These are phyloP conservation scores for Drosophila parvula DNA, from an alignment of 1,140 invertebrate species.

Conservation along the genomic window DNA sequence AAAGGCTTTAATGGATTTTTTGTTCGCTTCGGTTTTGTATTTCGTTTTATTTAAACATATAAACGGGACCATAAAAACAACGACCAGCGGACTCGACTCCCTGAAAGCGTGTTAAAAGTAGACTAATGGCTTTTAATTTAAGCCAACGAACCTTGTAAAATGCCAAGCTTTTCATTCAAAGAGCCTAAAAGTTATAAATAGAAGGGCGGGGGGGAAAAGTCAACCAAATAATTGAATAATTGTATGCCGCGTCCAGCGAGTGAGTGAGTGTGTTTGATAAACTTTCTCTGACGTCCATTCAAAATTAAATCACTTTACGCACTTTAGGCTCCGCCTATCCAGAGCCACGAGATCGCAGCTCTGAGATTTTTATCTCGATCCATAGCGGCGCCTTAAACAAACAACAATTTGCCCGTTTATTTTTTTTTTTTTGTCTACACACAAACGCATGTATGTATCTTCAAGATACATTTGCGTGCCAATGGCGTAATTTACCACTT, in stretches of 20 bases:
- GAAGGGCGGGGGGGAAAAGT: constrained; percentile 16
- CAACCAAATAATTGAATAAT: constrained; percentile 72
- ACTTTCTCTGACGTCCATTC: constrained; percentile 58
- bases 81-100: constrained; percentile 22
- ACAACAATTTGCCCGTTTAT: constrained; percentile 66
- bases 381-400: constrained; percentile 78
- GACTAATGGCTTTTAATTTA: constrained; percentile 77
- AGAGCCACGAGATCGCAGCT: constrained; percentile 13
- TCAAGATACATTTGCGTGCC: constrained; percentile 75
- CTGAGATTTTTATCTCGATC: constrained; percentile 49
- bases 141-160: constrained; percentile 40
- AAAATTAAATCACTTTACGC: constrained; percentile 78
- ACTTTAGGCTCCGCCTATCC: constrained; percentile 53
- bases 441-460: constrained; percentile 30
- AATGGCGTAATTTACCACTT: constrained; percentile 82
- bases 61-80: constrained; percentile 65
- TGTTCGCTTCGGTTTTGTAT: constrained; percentile 31
- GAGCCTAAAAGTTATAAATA: not conserved
- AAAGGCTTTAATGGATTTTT: constrained; percentile 72
- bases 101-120: constrained; percentile 68
- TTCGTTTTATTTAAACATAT: constrained; percentile 64
- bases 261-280: constrained; percentile 38
- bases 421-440: constrained; percentile 6
- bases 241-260: constrained; percentile 21
- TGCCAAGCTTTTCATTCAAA: constrained; percentile 22